Evolutionary conservation across 2,888 invertebrate species (phyloP), one percentile per base, ranked within the genome.

Genomic region (Timema cristinae): DNA sequence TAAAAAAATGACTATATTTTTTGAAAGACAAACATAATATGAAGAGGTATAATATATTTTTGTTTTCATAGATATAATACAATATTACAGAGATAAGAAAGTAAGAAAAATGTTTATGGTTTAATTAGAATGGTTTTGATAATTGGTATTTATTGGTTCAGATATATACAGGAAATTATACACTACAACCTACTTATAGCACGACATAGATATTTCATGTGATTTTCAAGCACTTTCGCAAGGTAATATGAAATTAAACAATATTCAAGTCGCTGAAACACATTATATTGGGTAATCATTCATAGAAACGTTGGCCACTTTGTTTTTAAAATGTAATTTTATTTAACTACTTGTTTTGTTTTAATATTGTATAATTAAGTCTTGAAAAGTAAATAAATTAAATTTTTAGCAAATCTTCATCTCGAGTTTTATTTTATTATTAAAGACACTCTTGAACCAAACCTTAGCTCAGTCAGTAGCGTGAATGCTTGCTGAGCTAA

Each of bases 371-470:
- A 66, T 69, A 69, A 69, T 66, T 67, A 10, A 69, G 56, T 69
- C 72, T 63, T 72, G 48, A 51, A 51, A 50, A 66, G 49, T 66
- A 71, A 71, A 73, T 70, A 70, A 72, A 72, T 70, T 72, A 73
- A 61, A 73, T 73, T 73, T 73, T 70, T 73, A 73, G 73, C 73
- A 72, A 73, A 70, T 56, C 47, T 47, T 54, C 54, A 10, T 50
- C 16, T 13, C 32, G 16, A 32, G 50, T 68, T 50, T 50, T n/a
- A 47, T 49, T 56, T 51, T 47, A 48, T 63, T 47, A 7, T 63
- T 32, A 32, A 32, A 32, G 32, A 2, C 32, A 32, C 32, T 32
- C 32, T 32, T 32, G 32, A 32, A 32, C 32, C 1, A 32, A 32
- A 32, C 32, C 32, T 32, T 32, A 32, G 32, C 32, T 32, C 32